These are phyloP conservation scores for Drosophila mayaguana DNA, from an alignment of 2,888 invertebrate species.

Conservation along the genomic window DNA sequence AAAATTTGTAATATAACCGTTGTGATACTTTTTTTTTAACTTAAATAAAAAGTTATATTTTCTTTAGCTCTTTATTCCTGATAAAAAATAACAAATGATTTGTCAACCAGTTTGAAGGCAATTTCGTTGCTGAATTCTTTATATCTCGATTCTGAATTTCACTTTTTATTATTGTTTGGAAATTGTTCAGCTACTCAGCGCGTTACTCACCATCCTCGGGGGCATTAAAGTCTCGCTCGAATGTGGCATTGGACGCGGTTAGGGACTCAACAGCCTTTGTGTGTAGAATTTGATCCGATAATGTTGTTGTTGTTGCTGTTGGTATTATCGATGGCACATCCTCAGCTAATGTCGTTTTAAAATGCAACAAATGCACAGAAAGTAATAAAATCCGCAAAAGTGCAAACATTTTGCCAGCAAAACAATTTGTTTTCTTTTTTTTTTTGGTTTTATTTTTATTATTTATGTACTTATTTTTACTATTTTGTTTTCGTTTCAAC, in stretches of 20 bases:
- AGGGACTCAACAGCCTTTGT: slow-evolving; percentile 32
- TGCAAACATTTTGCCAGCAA: slow-evolving; percentile 69
- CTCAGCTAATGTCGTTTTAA: slow-evolving; percentile 62
- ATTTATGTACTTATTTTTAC: slow-evolving; percentile 30
- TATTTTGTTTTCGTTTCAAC: slow-evolving; percentile 70
- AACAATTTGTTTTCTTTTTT: slow-evolving; percentile 19
- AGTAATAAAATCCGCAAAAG: slow-evolving; percentile 71
- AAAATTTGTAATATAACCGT: too few relatives aligned
- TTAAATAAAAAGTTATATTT: background rate
- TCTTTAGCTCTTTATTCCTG: background rate
- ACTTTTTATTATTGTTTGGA: slow-evolving; percentile 29
- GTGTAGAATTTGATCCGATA: slow-evolving; percentile 43
- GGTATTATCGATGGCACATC: slow-evolving; percentile 50
- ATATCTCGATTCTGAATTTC: slow-evolving; percentile 38
- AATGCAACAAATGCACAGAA: slow-evolving; percentile 77
- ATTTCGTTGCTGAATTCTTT: slow-evolving; percentile 50
- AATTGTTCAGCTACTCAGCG: slow-evolving; percentile 1
- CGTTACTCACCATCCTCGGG: slow-evolving; percentile 53
- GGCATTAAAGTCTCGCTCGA: slow-evolving; percentile 10
- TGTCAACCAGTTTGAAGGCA: background rate
- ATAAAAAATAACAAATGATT: background rate
- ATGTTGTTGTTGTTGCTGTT: slow-evolving; percentile 29
- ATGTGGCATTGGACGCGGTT: slow-evolving; percentile 46
- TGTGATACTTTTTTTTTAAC: background rate
- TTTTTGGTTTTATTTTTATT: background rate